These are phyloP conservation scores for Parazoanthus atlanticus DNA, from an alignment of 92 coral and sea anemone species.

Conservation along the genomic window DNA sequence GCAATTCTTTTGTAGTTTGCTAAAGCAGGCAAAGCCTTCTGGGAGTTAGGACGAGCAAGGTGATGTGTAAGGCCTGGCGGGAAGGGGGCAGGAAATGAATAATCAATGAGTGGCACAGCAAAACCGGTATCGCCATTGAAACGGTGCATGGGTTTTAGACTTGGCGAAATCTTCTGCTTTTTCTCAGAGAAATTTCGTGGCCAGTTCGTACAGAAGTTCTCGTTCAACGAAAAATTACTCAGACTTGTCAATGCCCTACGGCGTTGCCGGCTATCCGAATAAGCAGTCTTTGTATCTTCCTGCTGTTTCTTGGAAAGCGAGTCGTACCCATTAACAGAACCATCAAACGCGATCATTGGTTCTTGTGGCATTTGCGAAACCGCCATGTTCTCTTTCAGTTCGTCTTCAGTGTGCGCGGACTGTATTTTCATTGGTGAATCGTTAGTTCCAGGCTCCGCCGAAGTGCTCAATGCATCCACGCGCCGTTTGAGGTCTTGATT, in stretches of 20 bases:
- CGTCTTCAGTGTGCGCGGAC: background rate
- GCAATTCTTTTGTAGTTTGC: constrained; percentile 32
- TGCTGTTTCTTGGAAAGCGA: constrained; percentile 4
- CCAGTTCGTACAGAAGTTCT: constrained; percentile 16
- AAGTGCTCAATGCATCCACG: background rate
- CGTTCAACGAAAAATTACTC: background rate
- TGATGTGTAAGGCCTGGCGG: background rate
- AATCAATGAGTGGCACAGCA: background rate
- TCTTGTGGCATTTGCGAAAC: background rate
- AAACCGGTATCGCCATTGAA: background rate
- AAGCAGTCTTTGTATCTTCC: background rate
- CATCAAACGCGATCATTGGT: background rate
- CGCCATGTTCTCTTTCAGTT: background rate
- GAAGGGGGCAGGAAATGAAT: background rate
- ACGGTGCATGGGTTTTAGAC: background rate
- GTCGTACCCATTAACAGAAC: background rate
- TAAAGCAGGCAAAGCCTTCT: constrained; percentile 28
- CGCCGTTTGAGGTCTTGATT: constrained; percentile 49
- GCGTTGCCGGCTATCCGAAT: background rate
- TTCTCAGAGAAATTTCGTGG: constrained; percentile 6
- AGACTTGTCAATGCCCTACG: background rate
- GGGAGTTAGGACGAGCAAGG: background rate
- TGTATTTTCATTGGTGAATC: background rate
- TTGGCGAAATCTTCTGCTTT: constrained; percentile 14
- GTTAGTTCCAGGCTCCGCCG: background rate